Conservation (phyloP, 2,888 invertebrate genomes). For the Drosophila fulvimacula region DNA sequence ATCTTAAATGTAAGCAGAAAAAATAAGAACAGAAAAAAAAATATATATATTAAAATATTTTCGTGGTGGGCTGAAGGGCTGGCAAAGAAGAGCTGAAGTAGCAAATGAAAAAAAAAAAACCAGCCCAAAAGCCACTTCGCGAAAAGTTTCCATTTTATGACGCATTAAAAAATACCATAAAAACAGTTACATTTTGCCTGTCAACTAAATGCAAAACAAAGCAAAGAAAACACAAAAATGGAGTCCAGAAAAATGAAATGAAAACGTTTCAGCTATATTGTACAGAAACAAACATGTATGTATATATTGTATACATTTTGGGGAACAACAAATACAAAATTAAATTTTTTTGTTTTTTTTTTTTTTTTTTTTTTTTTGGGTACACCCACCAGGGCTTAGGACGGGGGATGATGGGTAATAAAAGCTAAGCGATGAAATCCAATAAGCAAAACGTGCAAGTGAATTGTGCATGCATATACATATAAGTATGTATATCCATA, state of each 20-base stretch:
- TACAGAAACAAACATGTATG: conserved; percentile 17
- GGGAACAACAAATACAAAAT: conserved; percentile 26
- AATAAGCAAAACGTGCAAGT: conserved; percentile 14
- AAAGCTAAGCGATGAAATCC: conserved; percentile 25
- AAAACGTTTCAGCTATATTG: conserved; percentile 14
- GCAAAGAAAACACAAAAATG: conserved; percentile 11
- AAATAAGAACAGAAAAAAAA: neutral
- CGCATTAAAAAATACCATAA: conserved; percentile 69
- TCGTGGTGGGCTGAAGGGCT: neutral
- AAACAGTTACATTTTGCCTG: conserved; percentile 41
- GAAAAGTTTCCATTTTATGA: conserved; percentile 69
- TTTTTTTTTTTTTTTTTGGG: neutral
- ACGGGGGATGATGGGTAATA: conserved; percentile 2
- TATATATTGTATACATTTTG: conserved; percentile 6
- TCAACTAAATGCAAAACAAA: conserved; percentile 42
- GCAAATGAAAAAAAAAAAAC: conserved; percentile 20
- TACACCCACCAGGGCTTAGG: neutral
- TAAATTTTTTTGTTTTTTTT: neutral
- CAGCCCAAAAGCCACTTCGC: conserved; percentile 37
- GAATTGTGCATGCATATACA: conserved; percentile 7
- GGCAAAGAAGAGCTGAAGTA: neutral
- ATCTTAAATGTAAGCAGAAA: conserved; percentile 28
- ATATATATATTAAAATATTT: neutral
- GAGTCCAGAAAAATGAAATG: conserved; percentile 28
- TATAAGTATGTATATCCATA: conserved; percentile 8